Evolutionary conservation across 1,140 invertebrate species (phyloP).

Genomic region (Oedothorax gibbosus): DNA sequence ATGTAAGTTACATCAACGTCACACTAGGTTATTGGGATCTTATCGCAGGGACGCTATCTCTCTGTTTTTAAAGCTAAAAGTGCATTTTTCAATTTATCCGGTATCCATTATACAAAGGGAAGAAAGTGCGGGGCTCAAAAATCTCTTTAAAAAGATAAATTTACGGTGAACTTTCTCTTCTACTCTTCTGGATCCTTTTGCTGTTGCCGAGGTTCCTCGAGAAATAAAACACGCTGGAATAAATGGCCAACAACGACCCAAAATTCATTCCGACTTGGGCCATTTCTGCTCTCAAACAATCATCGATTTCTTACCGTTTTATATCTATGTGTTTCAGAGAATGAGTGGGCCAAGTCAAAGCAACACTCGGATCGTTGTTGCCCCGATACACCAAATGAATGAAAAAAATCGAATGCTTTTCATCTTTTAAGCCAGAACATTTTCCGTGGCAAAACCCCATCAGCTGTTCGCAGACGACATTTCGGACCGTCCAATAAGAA

Average conservation of each 20-base stretch:
- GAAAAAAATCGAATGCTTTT: conserved; percentile 22
- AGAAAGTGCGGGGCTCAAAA: neutral
- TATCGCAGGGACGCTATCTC: conserved; percentile 4
- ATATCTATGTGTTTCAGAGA: no score
- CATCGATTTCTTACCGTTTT: no score
- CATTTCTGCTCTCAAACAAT: neutral
- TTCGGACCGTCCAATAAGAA: conserved; percentile 10
- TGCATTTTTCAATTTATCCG: conserved; percentile 46
- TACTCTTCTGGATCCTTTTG: conserved; percentile 30
- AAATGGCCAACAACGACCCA: neutral
- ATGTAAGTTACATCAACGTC: no score
- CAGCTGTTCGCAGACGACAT: conserved; percentile 18
- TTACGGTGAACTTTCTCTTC: conserved; percentile 20
- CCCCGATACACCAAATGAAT: neutral
- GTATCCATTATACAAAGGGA: conserved; percentile 40
- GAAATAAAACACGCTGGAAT: neutral
- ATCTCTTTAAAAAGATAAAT: conserved; percentile 54
- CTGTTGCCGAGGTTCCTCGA: neutral
- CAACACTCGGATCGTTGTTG: no score
- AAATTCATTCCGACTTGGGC: neutral
- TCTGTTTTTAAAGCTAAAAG: conserved; percentile 26
- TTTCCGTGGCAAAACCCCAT: conserved; percentile 34
- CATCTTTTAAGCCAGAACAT: conserved; percentile 50
- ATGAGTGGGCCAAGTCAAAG: no score
- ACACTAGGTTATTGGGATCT: neutral